These are phyloP conservation scores for Mimas tiliae DNA, from an alignment of 2,888 invertebrate genomes.

Conservation along the genomic window DNA sequence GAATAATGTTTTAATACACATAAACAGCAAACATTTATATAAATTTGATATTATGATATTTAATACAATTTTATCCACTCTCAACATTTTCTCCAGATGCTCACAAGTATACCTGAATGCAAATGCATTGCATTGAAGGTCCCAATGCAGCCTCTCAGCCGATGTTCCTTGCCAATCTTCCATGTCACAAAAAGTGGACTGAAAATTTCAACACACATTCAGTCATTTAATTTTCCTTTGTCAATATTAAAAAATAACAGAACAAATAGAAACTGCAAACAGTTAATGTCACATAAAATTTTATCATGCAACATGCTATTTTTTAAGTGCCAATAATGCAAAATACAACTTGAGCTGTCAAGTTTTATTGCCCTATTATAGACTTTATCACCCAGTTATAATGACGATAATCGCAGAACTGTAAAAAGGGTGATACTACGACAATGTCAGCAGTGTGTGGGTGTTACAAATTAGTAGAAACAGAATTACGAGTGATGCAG, in stretches of 20 bases:
- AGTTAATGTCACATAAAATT: neutral
- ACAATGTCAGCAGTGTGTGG: conserved; percentile 32
- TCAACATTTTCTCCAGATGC: conserved; percentile 16
- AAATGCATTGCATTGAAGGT: conserved; percentile 99
- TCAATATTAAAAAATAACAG: neutral
- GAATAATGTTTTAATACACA: neutral
- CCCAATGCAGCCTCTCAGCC: conserved; percentile 98
- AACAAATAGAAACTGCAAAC: neutral
- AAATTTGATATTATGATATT: conserved; percentile 2
- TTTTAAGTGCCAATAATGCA: conserved; percentile 8
- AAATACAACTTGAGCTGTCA: conserved; percentile 12
- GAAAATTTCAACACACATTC: conserved; percentile 57
- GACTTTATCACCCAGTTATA: neutral
- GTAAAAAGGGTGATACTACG: neutral
- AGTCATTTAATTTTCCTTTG: neutral
- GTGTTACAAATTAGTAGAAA: conserved; percentile 32
- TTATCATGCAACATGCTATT: conserved; percentile 9
- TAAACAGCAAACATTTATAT: neutral
- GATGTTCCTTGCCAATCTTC: conserved; percentile 98
- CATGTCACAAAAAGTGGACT: conserved; percentile 99
- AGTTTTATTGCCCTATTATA: neutral
- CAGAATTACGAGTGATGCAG: conserved; percentile 29
- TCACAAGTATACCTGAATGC: conserved; percentile 87
- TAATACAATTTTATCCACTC: conserved; percentile 3
- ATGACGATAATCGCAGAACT: conserved; percentile 8